A percentile compares a stretch with the other conserved stretches of the same genome.
These are phyloP conservation scores for Brachyhypopomus gauderio DNA, from an alignment of 2,113 vertebrate species.

Conservation along the genomic window DNA sequence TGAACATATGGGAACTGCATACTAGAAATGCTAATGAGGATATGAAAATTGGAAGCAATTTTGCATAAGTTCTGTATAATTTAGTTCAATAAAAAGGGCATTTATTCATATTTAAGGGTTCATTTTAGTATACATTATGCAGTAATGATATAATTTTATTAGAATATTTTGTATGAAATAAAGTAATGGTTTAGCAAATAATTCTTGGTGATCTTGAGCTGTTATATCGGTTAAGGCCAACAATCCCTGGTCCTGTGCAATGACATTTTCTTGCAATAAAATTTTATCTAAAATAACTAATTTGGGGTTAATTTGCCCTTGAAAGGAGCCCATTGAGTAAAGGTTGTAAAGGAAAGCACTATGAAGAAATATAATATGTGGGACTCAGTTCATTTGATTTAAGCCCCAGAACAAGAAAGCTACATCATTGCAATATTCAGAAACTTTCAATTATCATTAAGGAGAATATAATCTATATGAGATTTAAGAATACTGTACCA, in stretches of 20 bases:
- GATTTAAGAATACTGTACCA: too few species aligned
- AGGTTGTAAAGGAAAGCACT: neutral
- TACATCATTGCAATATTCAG: neutral
- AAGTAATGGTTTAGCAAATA: neutral
- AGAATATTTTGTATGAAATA: neutral
- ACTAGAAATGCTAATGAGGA: conserved; percentile 20
- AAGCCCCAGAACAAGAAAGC: neutral
- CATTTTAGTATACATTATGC: neutral
- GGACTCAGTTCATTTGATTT: neutral
- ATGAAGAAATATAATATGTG: neutral
- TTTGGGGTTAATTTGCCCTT: neutral
- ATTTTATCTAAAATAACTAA: neutral
- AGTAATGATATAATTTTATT: conserved; percentile 9
- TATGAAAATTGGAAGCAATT: conserved; percentile 36
- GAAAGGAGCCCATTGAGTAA: neutral
- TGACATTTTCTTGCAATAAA: neutral
- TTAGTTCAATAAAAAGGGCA: conserved; percentile 14
- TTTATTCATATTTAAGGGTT: conserved; percentile 19
- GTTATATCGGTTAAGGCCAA: neutral
- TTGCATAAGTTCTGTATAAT: conserved; percentile 28
- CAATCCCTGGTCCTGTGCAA: neutral
- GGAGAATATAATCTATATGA: neutral
- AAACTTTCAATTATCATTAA: neutral
- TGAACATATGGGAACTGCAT: conserved; percentile 12
- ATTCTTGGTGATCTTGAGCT: neutral